Evolutionary conservation across 2,888 invertebrate genomes (phyloP).

Genomic region (Leptopilina drosophilae): DNA sequence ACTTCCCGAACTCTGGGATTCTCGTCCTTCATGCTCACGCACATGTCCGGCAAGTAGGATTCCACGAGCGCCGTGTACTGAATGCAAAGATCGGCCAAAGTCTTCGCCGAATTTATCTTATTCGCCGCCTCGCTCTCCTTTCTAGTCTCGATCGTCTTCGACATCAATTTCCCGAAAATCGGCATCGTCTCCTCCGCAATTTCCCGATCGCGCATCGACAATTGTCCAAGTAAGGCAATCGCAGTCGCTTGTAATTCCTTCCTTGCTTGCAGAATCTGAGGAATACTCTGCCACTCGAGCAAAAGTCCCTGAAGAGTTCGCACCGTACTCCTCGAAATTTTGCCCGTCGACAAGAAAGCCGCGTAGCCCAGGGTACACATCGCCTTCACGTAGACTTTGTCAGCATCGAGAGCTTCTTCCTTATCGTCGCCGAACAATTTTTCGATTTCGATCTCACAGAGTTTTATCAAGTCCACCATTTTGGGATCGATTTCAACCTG

Average conservation of each 20-base stretch:
- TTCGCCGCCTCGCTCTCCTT: conserved; percentile 74
- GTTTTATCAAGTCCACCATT: conserved; percentile 63
- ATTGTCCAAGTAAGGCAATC: conserved; percentile 79
- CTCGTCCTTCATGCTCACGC: conserved; percentile 81
- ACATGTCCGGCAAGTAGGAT: conserved; percentile 81
- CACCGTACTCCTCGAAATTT: conserved; percentile 61
- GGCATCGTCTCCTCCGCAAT: conserved; percentile 82
- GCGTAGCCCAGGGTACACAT: conserved; percentile 71
- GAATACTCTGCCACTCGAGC: conserved; percentile 67
- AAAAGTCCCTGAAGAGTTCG: conserved; percentile 68
- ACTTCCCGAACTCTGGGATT: conserved; percentile 81
- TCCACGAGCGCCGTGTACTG: conserved; percentile 86
- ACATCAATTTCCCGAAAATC: conserved; percentile 81
- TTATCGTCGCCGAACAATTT: conserved; percentile 60
- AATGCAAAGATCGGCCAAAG: conserved; percentile 83
- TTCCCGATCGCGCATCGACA: conserved; percentile 82
- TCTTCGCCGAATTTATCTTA: conserved; percentile 83
- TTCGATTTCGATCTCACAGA: conserved; percentile 66
- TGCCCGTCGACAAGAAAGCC: conserved; percentile 65
- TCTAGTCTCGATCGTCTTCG: conserved; percentile 75
- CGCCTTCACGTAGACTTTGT: conserved; percentile 64
- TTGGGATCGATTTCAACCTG: conserved; percentile 51
- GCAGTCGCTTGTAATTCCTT: conserved; percentile 75
- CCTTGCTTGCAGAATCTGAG: conserved; percentile 53
- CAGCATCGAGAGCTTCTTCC: conserved; percentile 54